Percentiles rank a stretch among this genome's conserved stretches.
Evolutionary conservation across 2,888 invertebrate species (phyloP).

Genomic region (Eugnorisma glareosa): DNA sequence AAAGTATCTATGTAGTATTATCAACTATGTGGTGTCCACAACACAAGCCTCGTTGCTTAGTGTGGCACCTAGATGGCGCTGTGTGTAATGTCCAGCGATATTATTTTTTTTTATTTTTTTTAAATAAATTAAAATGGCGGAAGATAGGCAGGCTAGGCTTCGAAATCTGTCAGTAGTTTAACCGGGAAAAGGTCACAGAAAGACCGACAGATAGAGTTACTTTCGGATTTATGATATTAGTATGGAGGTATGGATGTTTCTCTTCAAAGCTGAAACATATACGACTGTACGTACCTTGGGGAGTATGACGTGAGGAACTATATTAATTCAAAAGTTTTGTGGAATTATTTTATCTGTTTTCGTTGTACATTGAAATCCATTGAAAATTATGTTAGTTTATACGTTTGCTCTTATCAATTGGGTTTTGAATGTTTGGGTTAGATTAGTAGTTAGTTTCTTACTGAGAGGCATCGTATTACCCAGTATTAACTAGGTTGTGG

Average conservation of each 20-base stretch:
- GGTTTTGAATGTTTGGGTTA: neutral
- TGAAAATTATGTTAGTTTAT: neutral
- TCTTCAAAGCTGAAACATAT: conserved; percentile 35
- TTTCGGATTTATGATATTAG: neutral
- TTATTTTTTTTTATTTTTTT: too few relatives aligned
- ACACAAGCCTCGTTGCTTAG: too few relatives aligned
- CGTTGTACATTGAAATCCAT: neutral
- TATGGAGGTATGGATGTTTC: conserved; percentile 5
- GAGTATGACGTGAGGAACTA: conserved; percentile 2
- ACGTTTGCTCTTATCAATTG: neutral
- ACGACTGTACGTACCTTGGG: neutral
- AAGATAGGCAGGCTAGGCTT: neutral
- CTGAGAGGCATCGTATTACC: neutral
- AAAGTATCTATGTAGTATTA: too few relatives aligned
- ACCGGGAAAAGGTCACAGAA: neutral
- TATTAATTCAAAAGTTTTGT: conserved; percentile 31
- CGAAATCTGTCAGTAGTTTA: neutral
- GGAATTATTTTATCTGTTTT: conserved; percentile 1
- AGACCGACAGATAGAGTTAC: neutral
- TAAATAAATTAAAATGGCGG: neutral
- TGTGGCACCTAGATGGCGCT: too few relatives aligned
- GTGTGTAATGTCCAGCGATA: too few relatives aligned
- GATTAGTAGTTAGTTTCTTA: neutral
- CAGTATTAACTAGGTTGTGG: neutral
- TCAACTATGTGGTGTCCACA: too few relatives aligned